phyloP scores from a whole-genome alignment of 2,888 invertebrate genomes.

The Mesopsocus fuscifrons region DNA sequence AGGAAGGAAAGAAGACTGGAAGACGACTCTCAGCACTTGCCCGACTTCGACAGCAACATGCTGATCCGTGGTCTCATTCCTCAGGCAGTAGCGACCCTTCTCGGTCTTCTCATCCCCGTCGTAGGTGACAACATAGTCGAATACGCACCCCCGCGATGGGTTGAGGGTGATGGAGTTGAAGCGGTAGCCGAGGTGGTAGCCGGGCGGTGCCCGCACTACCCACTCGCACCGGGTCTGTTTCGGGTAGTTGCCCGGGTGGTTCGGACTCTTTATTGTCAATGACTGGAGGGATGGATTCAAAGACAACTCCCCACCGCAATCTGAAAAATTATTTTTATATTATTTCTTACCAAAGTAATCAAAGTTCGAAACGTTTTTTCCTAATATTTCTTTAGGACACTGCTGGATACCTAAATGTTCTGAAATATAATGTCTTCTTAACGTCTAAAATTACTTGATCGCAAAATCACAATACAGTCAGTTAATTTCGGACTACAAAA shows the following conservation, averaged over 20 bases:
- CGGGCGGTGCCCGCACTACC: neutral
- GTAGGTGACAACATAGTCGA: neutral
- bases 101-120: neutral
- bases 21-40: neutral
- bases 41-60: neutral
- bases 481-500: too few species aligned
- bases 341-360: too few species aligned
- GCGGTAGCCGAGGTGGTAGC: neutral
- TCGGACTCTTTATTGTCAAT: neutral
- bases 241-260: neutral
- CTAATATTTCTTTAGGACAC: too few species aligned
- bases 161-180: neutral
- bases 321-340: too few species aligned
- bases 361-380: too few species aligned
- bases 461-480: too few species aligned
- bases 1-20: too few species aligned
- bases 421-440: too few species aligned
- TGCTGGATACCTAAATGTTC: too few species aligned
- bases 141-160: neutral
- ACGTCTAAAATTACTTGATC: too few species aligned
- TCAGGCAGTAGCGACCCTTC: slow-evolving; percentile 27
- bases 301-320: neutral
- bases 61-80: neutral
- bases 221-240: neutral
- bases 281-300: neutral